Evolutionary conservation across 2,113 vertebrate species (phyloP).

Genomic region (Sinocyclocheilus anophthalmus): DNA sequence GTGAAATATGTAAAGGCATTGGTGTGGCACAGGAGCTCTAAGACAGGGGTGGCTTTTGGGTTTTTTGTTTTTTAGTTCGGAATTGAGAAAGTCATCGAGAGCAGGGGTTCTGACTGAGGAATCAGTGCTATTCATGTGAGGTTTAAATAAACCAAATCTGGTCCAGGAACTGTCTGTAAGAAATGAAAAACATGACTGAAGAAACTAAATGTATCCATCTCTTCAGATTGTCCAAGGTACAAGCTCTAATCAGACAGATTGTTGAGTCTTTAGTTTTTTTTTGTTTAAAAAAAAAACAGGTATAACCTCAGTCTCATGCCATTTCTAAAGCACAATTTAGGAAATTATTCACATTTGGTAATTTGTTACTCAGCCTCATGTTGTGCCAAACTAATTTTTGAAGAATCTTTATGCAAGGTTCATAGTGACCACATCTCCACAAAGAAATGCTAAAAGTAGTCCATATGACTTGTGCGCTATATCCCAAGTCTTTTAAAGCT

Average conservation of each 20-base stretch:
- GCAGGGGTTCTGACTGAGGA: conserved; percentile 40
- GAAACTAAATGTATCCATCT: conserved; percentile 11
- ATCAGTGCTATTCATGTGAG: conserved; percentile 52
- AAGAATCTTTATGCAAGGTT: background rate
- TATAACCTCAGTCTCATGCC: background rate
- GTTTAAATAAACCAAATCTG: conserved; percentile 38
- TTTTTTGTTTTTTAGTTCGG: background rate
- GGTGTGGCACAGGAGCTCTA: conserved; percentile 58
- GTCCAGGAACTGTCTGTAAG: conserved; percentile 29
- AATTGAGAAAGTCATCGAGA: conserved; percentile 17
- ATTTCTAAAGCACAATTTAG: conserved; percentile 2
- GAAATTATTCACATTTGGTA: background rate
- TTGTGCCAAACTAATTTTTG: background rate
- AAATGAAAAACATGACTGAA: conserved; percentile 30
- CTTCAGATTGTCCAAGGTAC: conserved; percentile 27
- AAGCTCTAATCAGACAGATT: conserved; percentile 18
- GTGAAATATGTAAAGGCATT: conserved; percentile 63
- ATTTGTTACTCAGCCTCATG: background rate
- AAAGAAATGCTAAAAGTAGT: background rate
- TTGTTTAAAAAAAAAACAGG: background rate
- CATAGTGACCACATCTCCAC: background rate
- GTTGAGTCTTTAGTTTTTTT: background rate
- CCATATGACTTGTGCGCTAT: background rate
- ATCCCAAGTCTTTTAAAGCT: background rate
- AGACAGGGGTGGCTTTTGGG: conserved; percentile 68